These are phyloP conservation scores for Pongo pygmaeus DNA, from an alignment of 2,113 vertebrate species.

Conservation along the genomic window DNA sequence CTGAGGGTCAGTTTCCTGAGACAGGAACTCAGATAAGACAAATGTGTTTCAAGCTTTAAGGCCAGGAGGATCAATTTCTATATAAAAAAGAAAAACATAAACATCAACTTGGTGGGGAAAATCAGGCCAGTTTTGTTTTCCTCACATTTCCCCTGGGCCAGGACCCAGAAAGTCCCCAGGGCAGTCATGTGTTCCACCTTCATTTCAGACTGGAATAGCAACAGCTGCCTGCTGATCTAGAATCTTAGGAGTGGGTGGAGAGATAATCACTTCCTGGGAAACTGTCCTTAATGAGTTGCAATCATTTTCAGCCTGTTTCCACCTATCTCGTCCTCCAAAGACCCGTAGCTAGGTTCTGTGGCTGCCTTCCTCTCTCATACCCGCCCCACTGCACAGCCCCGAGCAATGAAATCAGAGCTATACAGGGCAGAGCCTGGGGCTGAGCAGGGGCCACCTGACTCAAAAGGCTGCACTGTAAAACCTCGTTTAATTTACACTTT, in stretches of 20 bases:
- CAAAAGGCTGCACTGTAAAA: not conserved
- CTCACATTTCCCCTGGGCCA: not conserved
- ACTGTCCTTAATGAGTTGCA: not conserved
- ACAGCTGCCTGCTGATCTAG: not conserved
- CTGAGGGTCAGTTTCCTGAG: no score
- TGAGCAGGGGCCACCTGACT: not conserved
- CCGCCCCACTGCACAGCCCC: rapidly evolving
- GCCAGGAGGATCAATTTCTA: no score
- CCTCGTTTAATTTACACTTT: not conserved
- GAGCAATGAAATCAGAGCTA: not conserved
- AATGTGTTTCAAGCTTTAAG: no score
- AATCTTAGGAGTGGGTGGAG: not conserved
- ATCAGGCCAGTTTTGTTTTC: not conserved
- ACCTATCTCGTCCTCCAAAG: no score
- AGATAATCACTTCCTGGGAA: not conserved
- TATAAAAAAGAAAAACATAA: no score
- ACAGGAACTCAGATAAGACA: no score
- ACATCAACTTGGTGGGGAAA: no score
- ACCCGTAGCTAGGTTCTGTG: not conserved
- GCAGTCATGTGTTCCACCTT: rapidly evolving
- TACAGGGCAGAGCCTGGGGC: not conserved
- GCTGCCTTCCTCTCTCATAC: not conserved
- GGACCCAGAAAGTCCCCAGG: not conserved
- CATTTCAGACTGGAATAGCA: not conserved
- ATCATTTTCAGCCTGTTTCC: not conserved